Percentiles rank a stretch among this genome's conserved stretches.
Conservation (phyloP, 2,888 invertebrate genomes). For the Philopedon plagiatum region DNA sequence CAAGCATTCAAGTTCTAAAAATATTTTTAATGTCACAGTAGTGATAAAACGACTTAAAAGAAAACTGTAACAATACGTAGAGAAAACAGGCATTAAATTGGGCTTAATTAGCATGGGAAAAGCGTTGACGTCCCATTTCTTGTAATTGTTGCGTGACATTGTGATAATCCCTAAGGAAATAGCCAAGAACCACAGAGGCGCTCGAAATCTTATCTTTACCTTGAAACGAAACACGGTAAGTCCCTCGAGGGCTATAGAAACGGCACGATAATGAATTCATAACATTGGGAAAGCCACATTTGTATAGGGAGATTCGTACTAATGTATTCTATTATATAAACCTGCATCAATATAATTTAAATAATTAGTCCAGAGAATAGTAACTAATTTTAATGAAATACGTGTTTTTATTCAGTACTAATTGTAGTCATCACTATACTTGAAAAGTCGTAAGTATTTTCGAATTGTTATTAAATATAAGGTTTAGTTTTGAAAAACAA, state of each 20-base stretch:
- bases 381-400: too few species aligned
- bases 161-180: constrained; percentile 11
- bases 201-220: constrained; percentile 3
- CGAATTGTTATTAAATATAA: too few species aligned
- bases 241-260: background rate
- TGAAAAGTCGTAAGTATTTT: too few species aligned
- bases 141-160: constrained; percentile 10
- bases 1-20: too few species aligned
- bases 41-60: too few species aligned
- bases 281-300: background rate
- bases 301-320: background rate
- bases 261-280: constrained; percentile 11
- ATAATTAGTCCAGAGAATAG: too few species aligned
- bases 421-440: too few species aligned
- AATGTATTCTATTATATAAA: background rate
- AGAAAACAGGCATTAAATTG: background rate
- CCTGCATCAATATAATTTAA: too few species aligned
- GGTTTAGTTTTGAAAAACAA: too few species aligned
- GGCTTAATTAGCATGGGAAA: background rate
- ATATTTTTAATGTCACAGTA: too few species aligned
- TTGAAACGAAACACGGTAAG: background rate
- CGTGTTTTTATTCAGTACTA: too few species aligned
- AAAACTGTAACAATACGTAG: too few species aligned
- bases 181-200: constrained; percentile 2
- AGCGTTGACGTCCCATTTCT: background rate